Conservation (phyloP, 2,797 vertebrate genomes). For the Peromyscus attwateri region DNA sequence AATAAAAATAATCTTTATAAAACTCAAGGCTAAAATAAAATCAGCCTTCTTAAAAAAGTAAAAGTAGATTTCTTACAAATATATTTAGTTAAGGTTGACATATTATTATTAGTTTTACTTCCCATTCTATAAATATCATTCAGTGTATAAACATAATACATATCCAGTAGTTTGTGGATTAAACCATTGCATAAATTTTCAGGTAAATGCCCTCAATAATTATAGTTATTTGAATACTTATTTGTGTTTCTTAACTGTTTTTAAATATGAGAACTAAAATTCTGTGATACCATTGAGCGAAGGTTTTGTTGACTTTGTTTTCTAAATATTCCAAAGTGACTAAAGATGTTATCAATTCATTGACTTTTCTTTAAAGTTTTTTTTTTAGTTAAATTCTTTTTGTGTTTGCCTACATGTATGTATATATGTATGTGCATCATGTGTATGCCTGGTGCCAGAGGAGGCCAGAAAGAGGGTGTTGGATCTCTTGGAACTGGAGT, state of each 20-base stretch:
- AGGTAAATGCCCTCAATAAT: neutral
- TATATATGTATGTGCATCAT: neutral
- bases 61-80: constrained; percentile 44
- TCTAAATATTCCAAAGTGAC: constrained; percentile 45
- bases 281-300: constrained; percentile 6
- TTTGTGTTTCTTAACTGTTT: constrained; percentile 39
- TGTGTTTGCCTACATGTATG: neutral
- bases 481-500: neutral
- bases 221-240: constrained; percentile 45
- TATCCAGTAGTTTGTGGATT: constrained; percentile 7
- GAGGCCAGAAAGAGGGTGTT: neutral
- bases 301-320: constrained; percentile 46
- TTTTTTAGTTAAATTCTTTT: neutral
- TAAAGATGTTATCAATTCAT: constrained; percentile 10
- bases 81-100: constrained; percentile 13
- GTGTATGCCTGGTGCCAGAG: neutral
- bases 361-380: neutral
- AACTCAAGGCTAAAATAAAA: constrained; percentile 17
- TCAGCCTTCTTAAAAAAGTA: neutral
- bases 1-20: neutral
- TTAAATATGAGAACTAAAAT: constrained; percentile 48
- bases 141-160: constrained; percentile 32
- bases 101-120: constrained; percentile 15
- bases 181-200: constrained; percentile 40
- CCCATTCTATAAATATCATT: neutral